phyloP scores from a whole-genome alignment of 2,113 vertebrate species.

The Hippotragus niger region DNA sequence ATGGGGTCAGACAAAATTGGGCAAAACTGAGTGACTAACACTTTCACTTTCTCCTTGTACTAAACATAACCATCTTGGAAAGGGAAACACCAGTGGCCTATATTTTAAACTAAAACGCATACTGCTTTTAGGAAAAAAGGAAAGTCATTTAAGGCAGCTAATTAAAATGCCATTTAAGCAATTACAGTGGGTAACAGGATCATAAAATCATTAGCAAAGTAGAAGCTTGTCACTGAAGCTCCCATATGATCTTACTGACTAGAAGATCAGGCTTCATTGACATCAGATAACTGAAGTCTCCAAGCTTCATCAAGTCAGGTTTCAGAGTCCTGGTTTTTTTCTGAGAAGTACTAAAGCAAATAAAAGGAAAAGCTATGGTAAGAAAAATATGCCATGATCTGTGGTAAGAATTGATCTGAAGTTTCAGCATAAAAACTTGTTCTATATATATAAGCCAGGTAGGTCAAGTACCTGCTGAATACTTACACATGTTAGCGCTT shows the following conservation, averaged over 20 bases:
- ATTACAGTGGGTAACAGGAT: constrained; percentile 39
- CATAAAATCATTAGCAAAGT: neutral
- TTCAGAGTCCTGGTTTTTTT: neutral
- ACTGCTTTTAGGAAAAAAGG: constrained; percentile 10
- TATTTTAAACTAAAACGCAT: constrained; percentile 52
- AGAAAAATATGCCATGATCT: neutral
- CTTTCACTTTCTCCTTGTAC: neutral
- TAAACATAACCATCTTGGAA: neutral
- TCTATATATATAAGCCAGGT: neutral
- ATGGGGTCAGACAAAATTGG: neutral
- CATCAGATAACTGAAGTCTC: constrained; percentile 3
- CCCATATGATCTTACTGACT: neutral
- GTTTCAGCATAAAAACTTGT: neutral
- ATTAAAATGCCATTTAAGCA: constrained; percentile 57
- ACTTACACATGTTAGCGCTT: neutral
- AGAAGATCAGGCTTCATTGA: neutral
- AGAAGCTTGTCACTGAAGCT: constrained; percentile 21
- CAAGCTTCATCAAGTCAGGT: neutral
- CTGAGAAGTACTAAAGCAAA: neutral
- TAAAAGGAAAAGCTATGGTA: neutral
- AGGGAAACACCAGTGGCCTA: constrained; percentile 18
- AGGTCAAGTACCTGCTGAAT: neutral
- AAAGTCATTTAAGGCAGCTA: constrained; percentile 36
- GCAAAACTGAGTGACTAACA: neutral
- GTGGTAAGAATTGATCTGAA: neutral